Evolutionary conservation across 1,140 invertebrate genomes (phyloP).

Genomic region (Papilio machaon): DNA sequence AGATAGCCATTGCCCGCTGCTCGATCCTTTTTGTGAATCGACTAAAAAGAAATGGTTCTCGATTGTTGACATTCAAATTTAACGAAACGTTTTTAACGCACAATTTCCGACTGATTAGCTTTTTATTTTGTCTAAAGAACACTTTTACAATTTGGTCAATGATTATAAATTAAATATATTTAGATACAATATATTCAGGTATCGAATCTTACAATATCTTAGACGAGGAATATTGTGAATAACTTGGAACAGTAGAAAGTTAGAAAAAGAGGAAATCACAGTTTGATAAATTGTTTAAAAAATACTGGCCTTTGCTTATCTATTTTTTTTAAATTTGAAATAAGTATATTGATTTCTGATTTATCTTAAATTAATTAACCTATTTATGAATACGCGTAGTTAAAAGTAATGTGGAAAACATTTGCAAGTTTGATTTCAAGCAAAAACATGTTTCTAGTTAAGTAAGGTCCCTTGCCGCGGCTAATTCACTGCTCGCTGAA

Average conservation of each 20-base stretch:
- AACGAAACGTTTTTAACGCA: conserved; percentile 12
- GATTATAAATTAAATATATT: not conserved
- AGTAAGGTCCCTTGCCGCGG: conserved; percentile 9
- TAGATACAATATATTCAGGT: too few species aligned
- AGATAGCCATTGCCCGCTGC: not conserved
- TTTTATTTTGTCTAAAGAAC: not conserved
- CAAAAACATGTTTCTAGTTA: not conserved
- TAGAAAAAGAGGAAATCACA: too few species aligned
- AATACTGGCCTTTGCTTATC: too few species aligned
- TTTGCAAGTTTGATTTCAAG: not conserved
- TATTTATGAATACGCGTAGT: not conserved
- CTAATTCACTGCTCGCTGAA: not conserved
- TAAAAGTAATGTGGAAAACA: not conserved
- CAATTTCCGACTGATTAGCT: conserved; percentile 5
- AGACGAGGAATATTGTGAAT: too few species aligned
- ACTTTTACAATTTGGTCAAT: not conserved
- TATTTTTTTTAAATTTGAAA: too few species aligned
- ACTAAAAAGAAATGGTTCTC: conserved; percentile 9
- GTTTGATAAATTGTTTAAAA: too few species aligned
- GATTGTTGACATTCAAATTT: conserved; percentile 17
- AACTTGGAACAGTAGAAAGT: too few species aligned
- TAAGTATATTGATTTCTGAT: too few species aligned
- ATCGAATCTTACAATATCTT: too few species aligned
- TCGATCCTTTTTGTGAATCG: not conserved
- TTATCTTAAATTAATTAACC: too few species aligned